Conservation (phyloP, 2,113 vertebrate species). For the Guaruba guarouba region DNA sequence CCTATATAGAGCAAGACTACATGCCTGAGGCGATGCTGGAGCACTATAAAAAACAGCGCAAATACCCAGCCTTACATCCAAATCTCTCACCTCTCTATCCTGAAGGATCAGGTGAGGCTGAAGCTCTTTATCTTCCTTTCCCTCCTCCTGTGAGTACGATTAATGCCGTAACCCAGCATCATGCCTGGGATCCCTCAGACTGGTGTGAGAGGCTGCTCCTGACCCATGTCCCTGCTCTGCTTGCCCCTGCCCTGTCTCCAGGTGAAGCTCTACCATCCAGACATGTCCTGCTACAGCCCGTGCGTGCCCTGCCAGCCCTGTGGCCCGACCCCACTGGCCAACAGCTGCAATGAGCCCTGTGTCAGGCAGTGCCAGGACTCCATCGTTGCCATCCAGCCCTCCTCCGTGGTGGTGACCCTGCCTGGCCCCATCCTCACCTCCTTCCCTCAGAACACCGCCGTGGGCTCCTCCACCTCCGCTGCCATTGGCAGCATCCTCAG, state of each 20-base stretch:
- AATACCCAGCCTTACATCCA: background rate
- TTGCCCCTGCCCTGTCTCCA: background rate
- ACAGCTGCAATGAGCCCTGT: no score
- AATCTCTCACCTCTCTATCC: background rate
- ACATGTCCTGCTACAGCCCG: background rate
- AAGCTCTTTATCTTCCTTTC: background rate
- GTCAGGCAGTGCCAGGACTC: no score
- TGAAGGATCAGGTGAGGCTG: background rate
- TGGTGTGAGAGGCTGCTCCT: background rate
- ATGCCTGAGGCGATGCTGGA: background rate
- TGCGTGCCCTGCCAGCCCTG: no score
- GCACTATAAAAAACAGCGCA: background rate
- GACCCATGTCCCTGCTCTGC: background rate
- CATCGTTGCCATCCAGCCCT: no score
- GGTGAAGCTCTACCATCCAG: background rate
- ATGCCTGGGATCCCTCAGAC: background rate
- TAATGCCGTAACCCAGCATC: background rate
- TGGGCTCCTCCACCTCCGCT: no score
- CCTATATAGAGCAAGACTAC: background rate
- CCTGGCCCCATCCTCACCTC: no score
- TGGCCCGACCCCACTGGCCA: no score
- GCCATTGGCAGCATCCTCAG: no score
- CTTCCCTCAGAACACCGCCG: no score
- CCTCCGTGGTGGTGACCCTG: no score
- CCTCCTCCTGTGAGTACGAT: background rate